Percentiles rank a stretch among this genome's conserved stretches.
Evolutionary conservation across 2,113 vertebrate genomes (phyloP).

Genomic region (Collichthys lucidus): DNA sequence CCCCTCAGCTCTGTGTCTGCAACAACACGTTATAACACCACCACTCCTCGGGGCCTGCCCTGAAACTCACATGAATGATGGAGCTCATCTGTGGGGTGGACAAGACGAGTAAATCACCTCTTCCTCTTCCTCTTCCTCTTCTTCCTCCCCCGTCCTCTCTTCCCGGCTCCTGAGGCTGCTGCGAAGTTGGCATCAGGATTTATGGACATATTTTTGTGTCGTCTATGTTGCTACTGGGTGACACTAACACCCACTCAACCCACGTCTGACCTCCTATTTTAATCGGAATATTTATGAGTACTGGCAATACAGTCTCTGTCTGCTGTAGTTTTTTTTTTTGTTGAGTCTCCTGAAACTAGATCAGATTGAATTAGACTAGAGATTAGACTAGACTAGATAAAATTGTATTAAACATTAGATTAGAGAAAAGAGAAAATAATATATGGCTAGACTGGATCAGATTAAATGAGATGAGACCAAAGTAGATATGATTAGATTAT

Average conservation of each 20-base stretch:
- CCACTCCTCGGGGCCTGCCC: not conserved
- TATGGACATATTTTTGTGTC: constrained; percentile 20
- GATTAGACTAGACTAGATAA: not conserved
- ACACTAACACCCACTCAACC: not conserved
- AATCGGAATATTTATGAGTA: constrained; percentile 6
- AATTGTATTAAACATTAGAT: not conserved
- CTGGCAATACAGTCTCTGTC: not conserved
- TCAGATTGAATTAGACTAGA: not conserved
- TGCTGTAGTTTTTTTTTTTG: not conserved
- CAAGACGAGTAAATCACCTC: constrained; percentile 21
- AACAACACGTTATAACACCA: not conserved
- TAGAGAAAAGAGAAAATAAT: not conserved
- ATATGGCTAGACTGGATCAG: not conserved
- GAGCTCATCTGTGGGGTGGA: constrained; percentile 33
- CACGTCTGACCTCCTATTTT: not conserved
- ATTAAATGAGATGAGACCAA: not conserved
- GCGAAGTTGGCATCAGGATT: not conserved
- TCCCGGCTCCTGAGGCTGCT: constrained; percentile 6
- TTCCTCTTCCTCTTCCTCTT: not conserved
- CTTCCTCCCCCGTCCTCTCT: not conserved
- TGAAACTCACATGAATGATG: constrained; percentile 14
- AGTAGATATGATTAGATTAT: not conserved
- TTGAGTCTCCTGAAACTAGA: not conserved
- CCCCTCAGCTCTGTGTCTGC: not conserved
- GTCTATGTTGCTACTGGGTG: constrained; percentile 12